Percentiles rank a stretch among this genome's conserved stretches.
phyloP scores from a whole-genome alignment of 2,888 invertebrate species.

The Mythimna albipuncta region DNA sequence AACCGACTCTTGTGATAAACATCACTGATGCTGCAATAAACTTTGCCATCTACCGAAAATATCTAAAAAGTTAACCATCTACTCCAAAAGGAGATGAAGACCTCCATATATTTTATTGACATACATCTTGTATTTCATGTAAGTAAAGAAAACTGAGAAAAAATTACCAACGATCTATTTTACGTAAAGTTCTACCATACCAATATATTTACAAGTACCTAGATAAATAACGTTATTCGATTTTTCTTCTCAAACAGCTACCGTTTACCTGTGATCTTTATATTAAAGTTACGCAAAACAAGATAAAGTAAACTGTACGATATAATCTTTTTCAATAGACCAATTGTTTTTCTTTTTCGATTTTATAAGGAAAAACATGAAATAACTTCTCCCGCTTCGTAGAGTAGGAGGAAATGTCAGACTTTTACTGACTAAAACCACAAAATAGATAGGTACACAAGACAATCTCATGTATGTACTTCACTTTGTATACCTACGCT shows the following conservation, averaged over 20 bases:
- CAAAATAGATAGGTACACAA: no score
- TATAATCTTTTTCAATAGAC: background rate
- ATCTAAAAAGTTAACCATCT: background rate
- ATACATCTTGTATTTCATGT: no score
- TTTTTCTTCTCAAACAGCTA: background rate
- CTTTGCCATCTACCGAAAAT: background rate
- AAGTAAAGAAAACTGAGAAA: no score
- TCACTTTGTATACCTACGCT: no score
- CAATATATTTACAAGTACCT: background rate
- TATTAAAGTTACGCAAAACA: conserved; percentile 3
- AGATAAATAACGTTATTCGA: conserved; percentile 19
- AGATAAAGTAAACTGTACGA: background rate
- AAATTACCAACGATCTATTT: no score
- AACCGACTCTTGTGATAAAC: background rate
- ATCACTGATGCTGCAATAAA: background rate
- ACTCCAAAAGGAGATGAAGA: background rate
- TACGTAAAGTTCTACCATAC: background rate
- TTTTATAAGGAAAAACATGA: no score
- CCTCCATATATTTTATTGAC: no score
- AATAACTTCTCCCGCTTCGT: no score
- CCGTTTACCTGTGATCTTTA: conserved; percentile 10
- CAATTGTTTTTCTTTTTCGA: no score
- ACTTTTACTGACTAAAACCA: no score
- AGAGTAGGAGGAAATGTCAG: no score
- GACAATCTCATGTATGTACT: no score